Conservation (phyloP, 2,797 vertebrate genomes). For the Sarcophilus harrisii region DNA sequence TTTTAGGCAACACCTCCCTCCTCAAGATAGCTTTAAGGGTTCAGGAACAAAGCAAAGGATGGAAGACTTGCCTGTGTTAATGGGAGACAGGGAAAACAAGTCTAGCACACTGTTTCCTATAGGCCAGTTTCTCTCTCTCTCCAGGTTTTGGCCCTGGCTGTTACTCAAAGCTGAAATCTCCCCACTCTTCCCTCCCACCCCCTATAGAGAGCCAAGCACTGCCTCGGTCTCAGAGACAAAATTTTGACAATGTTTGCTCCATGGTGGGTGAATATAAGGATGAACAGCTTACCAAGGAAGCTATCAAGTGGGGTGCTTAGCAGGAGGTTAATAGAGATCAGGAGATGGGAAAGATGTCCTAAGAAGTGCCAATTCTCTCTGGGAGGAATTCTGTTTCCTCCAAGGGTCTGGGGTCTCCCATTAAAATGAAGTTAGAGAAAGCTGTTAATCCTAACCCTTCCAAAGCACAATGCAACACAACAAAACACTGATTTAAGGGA, state of each 20-base stretch:
- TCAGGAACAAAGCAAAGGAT: background rate
- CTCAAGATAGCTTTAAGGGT: background rate
- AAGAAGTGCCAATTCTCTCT: background rate
- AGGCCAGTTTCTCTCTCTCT: background rate
- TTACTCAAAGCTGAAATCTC: background rate
- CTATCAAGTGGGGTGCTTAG: background rate
- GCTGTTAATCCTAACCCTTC: background rate
- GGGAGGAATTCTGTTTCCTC: conserved; percentile 14
- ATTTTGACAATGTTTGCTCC: background rate
- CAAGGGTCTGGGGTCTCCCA: conserved; percentile 2
- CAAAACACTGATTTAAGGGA: conserved; percentile 25
- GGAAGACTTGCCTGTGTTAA: background rate
- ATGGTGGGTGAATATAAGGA: background rate
- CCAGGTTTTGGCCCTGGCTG: background rate
- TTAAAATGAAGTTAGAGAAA: background rate
- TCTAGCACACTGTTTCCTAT: accelerated
- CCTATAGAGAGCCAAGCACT: background rate
- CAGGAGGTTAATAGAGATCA: background rate
- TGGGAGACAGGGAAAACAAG: background rate
- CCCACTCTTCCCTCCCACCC: background rate
- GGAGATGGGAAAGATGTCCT: background rate
- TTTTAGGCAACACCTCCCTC: background rate
- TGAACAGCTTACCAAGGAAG: background rate
- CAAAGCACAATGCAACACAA: background rate
- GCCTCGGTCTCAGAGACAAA: background rate